phyloP scores from a whole-genome alignment of 2,113 vertebrate species.

The Orycteropus afer region DNA sequence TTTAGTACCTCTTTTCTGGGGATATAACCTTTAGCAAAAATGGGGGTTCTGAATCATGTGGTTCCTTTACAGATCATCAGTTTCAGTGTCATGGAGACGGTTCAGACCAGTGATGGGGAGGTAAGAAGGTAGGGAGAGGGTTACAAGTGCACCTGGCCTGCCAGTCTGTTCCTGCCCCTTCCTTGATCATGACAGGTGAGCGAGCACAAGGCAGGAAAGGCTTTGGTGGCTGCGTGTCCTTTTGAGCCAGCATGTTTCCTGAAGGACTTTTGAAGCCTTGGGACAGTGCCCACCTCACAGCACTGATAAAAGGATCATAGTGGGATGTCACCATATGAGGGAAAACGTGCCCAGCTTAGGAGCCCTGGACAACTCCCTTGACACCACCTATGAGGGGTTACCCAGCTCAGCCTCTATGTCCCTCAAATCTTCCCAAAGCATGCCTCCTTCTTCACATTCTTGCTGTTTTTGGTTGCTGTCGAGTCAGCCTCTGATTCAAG shows the following conservation, averaged over 20 bases:
- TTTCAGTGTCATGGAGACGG: background rate
- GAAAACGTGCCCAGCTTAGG: background rate
- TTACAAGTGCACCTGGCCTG: background rate
- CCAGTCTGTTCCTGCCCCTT: background rate
- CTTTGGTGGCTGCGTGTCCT: background rate
- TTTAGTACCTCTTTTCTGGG: background rate
- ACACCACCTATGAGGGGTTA: background rate
- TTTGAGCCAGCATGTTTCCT: rapidly evolving
- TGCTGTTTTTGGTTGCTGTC: no score
- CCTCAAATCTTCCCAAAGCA: background rate
- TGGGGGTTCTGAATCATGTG: background rate
- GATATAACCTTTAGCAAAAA: background rate
- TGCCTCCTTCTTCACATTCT: background rate
- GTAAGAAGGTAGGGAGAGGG: background rate
- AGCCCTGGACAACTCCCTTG: background rate
- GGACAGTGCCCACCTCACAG: background rate
- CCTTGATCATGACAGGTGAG: background rate
- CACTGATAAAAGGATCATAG: background rate
- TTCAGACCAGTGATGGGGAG: background rate
- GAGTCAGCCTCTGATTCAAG: no score
- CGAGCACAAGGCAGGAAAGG: background rate
- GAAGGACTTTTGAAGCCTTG: background rate
- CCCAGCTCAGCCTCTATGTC: background rate
- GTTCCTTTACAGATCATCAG: background rate
- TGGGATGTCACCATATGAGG: background rate